Evolutionary conservation across 2,113 vertebrate species (phyloP), one percentile per base, ranked within the genome.

Genomic region (Sialia sialis): DNA sequence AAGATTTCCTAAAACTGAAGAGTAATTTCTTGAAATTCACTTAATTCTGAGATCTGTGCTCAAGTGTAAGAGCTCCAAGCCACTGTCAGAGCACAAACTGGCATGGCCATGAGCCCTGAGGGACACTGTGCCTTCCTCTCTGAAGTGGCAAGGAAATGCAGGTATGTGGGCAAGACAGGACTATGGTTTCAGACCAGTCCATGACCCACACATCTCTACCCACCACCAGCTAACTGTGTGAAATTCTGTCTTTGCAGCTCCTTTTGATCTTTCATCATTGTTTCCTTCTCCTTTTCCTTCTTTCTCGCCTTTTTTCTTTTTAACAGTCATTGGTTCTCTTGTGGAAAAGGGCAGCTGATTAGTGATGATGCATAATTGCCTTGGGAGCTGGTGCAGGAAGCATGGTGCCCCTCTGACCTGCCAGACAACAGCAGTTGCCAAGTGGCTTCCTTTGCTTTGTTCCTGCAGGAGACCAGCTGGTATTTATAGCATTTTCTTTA

Each of bases 401-500:
- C 62, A 88, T 3, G 1, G 36, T 84, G 67, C 23, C 80, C 30
- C 39, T 77, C 48, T 88, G 63, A 72, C 70, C 64, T 82, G 51
- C 39, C 55, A 91, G 70, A 80, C 58, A 64, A 29, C 64, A 84
- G 34, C 54, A 87, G 48, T 22, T 95, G 44, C 79, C 76, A 16
- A 9, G 36, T 41, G 41, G 59, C 62, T 94, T 79, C 52, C 70
- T 82, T 82, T 75, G 43, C 63, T 82, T 72, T 86, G 44, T 16
- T 85, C 41, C 48, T 82, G 55, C 13, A 89, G 78, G 81, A 94
- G 49, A 74, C 16, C 32, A 88, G 62, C 29, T 91, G 73, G 56
- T 69, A 93, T 90, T 91, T 86, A 86, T 49, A 88, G 54, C 34
- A 77, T 81, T 87, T 90, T 91, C 70, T 51, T 27, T 48, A 77